Conservation (phyloP, 2,888 invertebrate species). For the Tortrix viridana region DNA sequence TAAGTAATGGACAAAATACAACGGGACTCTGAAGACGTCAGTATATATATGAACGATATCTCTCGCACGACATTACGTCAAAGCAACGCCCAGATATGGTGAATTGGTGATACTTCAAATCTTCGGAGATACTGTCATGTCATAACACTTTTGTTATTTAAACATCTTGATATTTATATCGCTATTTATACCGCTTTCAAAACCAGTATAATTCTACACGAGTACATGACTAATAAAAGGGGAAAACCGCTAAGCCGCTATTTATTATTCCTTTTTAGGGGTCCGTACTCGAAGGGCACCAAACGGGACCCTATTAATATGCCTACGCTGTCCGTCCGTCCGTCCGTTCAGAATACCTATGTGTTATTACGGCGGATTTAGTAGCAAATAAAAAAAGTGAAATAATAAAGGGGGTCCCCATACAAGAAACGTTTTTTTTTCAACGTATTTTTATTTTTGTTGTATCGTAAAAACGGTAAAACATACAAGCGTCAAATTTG, state of each 20-base stretch:
- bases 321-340: too few relatives aligned
- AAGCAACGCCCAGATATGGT: constrained; percentile 79
- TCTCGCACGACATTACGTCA: constrained; percentile 81
- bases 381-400: too few relatives aligned
- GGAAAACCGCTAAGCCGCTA: background rate
- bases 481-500: too few relatives aligned
- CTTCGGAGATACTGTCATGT: constrained; percentile 70
- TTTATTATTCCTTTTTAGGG: too few relatives aligned
- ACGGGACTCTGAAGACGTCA: constrained; percentile 68
- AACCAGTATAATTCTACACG: background rate
- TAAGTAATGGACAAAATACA: constrained; percentile 79
- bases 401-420: too few relatives aligned
- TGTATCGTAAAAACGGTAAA: too few relatives aligned
- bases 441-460: too few relatives aligned
- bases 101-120: constrained; percentile 75
- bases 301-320: too few relatives aligned
- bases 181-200: constrained; percentile 11
- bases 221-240: background rate
- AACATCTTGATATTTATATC: constrained; percentile 47
- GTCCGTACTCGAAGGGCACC: too few relatives aligned
- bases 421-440: too few relatives aligned
- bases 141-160: constrained; percentile 62
- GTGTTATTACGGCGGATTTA: too few relatives aligned
- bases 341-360: too few relatives aligned
- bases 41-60: constrained; percentile 81